These are phyloP conservation scores for Tenebrosternarchus preto DNA, from an alignment of 2,113 vertebrate genomes.

Conservation along the genomic window DNA sequence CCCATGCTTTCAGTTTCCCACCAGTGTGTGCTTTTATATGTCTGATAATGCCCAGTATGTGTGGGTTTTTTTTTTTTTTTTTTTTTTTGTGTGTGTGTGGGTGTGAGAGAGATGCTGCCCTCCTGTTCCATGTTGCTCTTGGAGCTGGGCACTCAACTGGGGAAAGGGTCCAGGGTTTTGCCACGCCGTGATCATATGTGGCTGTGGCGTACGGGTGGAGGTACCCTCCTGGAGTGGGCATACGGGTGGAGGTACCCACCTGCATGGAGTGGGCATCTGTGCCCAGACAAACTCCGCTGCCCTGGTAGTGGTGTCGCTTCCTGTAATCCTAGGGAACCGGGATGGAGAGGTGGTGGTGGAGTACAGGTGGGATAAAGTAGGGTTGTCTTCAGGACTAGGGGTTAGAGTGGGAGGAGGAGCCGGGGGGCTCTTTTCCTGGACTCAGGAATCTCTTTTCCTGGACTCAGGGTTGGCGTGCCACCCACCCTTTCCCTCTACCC, in stretches of 20 bases:
- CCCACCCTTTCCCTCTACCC: no score
- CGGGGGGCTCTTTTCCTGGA: no score
- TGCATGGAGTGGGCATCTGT: slow-evolving; percentile 17
- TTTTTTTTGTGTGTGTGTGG: neutral
- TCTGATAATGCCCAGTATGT: neutral
- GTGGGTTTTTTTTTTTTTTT: neutral
- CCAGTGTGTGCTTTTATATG: neutral
- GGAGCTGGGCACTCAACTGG: no score
- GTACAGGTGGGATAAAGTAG: slow-evolving; percentile 59
- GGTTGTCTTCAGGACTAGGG: slow-evolving; percentile 58
- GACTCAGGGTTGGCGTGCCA: no score
- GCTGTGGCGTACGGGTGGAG: no score
- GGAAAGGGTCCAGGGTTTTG: no score
- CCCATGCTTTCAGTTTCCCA: neutral
- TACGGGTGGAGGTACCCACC: no score
- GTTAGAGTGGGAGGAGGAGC: no score
- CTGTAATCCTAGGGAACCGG: slow-evolving; percentile 60
- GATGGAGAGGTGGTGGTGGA: neutral
- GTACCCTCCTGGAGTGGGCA: no score
- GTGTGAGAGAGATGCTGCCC: no score
- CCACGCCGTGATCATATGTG: no score
- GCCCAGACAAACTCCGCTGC: slow-evolving; percentile 52
- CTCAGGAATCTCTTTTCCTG: no score
- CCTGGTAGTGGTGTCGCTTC: slow-evolving; percentile 56
- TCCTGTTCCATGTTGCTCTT: slow-evolving; percentile 2